A percentile compares a stretch with the other conserved stretches of the same genome.
Evolutionary conservation across 2,113 vertebrate genomes (phyloP).

Genomic region (Rhabdomys dilectus): DNA sequence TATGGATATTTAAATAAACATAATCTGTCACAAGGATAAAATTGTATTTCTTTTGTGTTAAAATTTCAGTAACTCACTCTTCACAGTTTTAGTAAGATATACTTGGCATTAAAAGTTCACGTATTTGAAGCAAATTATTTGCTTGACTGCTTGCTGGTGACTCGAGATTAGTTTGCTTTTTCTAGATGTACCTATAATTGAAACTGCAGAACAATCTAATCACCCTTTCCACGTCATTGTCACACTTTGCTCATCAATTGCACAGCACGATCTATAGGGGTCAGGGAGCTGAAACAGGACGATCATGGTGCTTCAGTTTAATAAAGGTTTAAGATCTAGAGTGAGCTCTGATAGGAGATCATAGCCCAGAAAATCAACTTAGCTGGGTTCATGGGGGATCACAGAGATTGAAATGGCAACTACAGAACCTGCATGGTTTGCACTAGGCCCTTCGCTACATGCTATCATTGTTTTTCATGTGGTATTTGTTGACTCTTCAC

Average conservation of each 20-base stretch:
- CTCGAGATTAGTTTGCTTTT: not conserved
- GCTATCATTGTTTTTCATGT: not conserved
- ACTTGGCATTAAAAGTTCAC: not conserved
- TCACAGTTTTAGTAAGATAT: not conserved
- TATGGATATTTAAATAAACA: not conserved
- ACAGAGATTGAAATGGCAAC: not conserved
- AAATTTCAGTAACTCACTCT: not conserved
- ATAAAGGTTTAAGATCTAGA: not conserved
- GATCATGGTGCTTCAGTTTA: not conserved
- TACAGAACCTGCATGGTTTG: not conserved
- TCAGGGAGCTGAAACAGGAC: not conserved
- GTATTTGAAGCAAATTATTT: not conserved
- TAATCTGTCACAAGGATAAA: not conserved
- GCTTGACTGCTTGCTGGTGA: not conserved
- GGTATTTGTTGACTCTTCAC: not conserved
- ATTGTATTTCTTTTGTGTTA: conserved; percentile 41
- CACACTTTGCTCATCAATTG: not conserved
- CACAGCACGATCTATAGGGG: not conserved
- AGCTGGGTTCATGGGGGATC: not conserved
- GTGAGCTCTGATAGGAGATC: not conserved
- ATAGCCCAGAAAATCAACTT: not conserved
- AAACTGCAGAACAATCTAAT: not conserved
- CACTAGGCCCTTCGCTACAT: not conserved
- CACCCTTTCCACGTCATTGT: not conserved
- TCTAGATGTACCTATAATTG: not conserved